Percentiles rank a stretch among this genome's conserved stretches.
Conservation (phyloP, 2,888 invertebrate species). For the Tipula unca region DNA sequence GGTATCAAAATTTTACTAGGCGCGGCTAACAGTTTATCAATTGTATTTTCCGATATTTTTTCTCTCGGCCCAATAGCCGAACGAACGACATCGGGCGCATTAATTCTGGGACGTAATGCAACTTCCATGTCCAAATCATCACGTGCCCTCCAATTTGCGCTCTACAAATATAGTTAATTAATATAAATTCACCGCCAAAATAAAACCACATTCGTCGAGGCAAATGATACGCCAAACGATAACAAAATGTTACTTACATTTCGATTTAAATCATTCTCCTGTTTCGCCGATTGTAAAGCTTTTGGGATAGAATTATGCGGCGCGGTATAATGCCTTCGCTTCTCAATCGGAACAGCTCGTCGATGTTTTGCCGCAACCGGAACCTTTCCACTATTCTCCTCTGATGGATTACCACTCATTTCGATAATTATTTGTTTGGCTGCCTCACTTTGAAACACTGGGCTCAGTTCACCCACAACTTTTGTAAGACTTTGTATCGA, state of each 20-base stretch:
- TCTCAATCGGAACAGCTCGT: conserved; percentile 70
- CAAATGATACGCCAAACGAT: no score
- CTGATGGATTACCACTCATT: conserved; percentile 49
- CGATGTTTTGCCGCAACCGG: conserved; percentile 50
- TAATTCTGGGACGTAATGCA: conserved; percentile 63
- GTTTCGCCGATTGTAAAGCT: conserved; percentile 51
- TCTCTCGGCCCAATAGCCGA: conserved; percentile 58
- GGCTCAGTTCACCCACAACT: conserved; percentile 53
- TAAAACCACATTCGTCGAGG: no score
- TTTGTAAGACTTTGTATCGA: conserved; percentile 41
- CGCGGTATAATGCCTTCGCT: conserved; percentile 81
- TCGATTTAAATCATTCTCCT: conserved; percentile 42
- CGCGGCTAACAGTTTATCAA: conserved; percentile 76
- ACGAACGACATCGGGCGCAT: conserved; percentile 79
- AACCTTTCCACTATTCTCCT: conserved; percentile 43
- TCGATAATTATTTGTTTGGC: conserved; percentile 80
- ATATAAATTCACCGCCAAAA: not conserved
- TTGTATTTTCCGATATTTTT: conserved; percentile 57
- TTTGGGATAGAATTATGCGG: conserved; percentile 60
- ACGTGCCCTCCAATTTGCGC: conserved; percentile 55
- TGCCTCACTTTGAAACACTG: conserved; percentile 79
- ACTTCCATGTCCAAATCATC: conserved; percentile 85
- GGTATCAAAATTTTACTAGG: conserved; percentile 88
- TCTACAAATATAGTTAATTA: conserved; percentile 30
- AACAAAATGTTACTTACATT: conserved; percentile 35